Evolutionary conservation across 2,888 invertebrate species (phyloP).

Genomic region (Phragmatobia fuliginosa): DNA sequence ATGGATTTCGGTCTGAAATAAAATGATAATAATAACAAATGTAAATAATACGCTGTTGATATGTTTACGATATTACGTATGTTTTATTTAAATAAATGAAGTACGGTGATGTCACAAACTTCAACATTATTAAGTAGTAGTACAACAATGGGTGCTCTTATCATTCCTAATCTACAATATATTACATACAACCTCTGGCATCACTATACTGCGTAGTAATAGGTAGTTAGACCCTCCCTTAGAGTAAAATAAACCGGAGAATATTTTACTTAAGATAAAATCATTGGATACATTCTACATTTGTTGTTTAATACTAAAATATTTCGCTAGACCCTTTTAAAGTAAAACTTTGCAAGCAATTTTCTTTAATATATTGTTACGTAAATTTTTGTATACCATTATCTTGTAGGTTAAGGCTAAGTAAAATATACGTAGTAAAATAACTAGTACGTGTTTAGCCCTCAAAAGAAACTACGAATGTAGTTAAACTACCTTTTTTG

Average conservation of each 20-base stretch:
- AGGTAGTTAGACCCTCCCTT: not conserved
- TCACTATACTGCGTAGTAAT: not conserved
- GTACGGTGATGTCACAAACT: not conserved
- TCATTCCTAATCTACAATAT: not conserved
- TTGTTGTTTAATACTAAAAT: not conserved
- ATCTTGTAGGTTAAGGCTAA: not conserved
- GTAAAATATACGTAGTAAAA: no score
- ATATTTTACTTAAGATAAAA: not conserved
- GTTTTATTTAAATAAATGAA: not conserved
- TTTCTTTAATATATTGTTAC: not conserved
- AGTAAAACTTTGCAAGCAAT: no score
- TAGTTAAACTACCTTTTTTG: no score
- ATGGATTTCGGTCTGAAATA: no score
- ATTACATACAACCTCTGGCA: not conserved
- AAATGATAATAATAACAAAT: no score
- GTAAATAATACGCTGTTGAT: no score
- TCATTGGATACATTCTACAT: not conserved
- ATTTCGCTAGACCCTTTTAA: not conserved
- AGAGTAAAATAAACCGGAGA: not conserved
- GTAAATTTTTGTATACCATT: not conserved
- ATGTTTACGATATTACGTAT: no score
- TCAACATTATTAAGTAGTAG: not conserved
- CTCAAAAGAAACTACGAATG: no score
- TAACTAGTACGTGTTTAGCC: no score
- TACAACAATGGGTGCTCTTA: not conserved